A percentile compares a stretch with the other conserved stretches of the same genome.
Conservation (phyloP, 2,113 vertebrate species). For the Mastomys coucha region DNA sequence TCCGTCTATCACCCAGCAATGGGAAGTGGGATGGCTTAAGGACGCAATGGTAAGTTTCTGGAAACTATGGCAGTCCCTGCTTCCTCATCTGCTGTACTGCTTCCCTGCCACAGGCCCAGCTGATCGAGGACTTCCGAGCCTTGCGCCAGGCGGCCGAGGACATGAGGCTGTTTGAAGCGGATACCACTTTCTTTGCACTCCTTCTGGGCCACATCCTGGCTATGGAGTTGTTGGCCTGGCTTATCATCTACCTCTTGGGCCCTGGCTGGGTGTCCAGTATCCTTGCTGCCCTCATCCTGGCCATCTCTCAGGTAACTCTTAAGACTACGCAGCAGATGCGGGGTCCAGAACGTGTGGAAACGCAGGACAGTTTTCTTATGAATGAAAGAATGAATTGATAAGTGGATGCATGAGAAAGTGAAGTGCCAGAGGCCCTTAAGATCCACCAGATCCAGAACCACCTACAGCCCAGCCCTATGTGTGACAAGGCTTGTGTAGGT, state of each 20-base stretch:
- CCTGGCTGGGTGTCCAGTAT: conserved; percentile 89
- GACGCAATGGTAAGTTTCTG: neutral
- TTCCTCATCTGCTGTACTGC: fast-evolving
- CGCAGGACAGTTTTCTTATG: neutral
- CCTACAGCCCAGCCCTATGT: too few species aligned
- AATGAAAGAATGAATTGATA: neutral
- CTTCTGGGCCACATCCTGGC: conserved; percentile 90
- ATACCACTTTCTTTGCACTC: conserved; percentile 89
- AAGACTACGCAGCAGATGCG: fast-evolving
- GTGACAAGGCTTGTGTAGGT: neutral
- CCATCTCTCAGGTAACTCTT: conserved; percentile 88
- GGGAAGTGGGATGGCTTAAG: neutral
- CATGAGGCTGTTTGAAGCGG: conserved; percentile 86
- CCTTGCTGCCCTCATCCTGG: conserved; percentile 86
- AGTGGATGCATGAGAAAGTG: neutral
- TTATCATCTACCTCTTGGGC: conserved; percentile 87
- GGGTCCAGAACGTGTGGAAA: neutral
- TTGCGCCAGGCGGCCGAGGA: conserved; percentile 85
- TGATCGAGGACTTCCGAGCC: conserved; percentile 89
- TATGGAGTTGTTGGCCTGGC: conserved; percentile 89
- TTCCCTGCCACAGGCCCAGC: conserved; percentile 78
- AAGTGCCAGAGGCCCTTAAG: neutral
- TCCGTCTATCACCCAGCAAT: neutral
- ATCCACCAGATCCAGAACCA: neutral
- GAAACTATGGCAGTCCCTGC: fast-evolving